Evolutionary conservation across 2,797 vertebrate genomes (phyloP).

Genomic region (Vultur gryphus): DNA sequence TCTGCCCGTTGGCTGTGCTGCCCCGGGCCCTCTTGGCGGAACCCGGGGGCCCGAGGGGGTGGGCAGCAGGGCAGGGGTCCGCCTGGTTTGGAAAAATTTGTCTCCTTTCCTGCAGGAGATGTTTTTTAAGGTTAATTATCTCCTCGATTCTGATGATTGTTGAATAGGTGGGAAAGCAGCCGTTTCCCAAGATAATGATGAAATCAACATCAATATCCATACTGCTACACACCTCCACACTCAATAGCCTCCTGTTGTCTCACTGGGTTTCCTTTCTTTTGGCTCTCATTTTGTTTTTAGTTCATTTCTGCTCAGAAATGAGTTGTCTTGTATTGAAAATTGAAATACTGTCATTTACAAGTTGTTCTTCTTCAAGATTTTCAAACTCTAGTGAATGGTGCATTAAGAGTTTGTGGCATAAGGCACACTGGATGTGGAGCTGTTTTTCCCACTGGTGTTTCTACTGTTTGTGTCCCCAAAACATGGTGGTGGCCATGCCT

Average conservation of each 20-base stretch:
- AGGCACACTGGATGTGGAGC: rapidly evolving
- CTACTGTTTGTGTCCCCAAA: not conserved
- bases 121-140: not conserved
- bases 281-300: not conserved
- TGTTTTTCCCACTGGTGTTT: not conserved
- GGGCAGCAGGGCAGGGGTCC: not conserved
- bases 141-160: not conserved
- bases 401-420: rapidly evolving
- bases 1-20: rapidly evolving
- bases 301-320: not conserved
- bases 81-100: not conserved
- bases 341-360: not conserved
- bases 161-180: not conserved
- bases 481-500: rapidly evolving
- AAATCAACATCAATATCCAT: not conserved
- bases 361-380: not conserved
- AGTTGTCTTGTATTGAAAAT: not conserved
- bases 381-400: not conserved
- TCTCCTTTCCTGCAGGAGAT: not conserved
- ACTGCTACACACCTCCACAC: not conserved
- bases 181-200: not conserved
- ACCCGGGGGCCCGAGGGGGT: not conserved
- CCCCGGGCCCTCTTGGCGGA: rapidly evolving
- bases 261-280: not conserved
- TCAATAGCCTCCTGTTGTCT: not conserved